These are phyloP conservation scores for Caenorhabditis afra DNA, from an alignment of 2,888 invertebrate species.

Conservation along the genomic window DNA sequence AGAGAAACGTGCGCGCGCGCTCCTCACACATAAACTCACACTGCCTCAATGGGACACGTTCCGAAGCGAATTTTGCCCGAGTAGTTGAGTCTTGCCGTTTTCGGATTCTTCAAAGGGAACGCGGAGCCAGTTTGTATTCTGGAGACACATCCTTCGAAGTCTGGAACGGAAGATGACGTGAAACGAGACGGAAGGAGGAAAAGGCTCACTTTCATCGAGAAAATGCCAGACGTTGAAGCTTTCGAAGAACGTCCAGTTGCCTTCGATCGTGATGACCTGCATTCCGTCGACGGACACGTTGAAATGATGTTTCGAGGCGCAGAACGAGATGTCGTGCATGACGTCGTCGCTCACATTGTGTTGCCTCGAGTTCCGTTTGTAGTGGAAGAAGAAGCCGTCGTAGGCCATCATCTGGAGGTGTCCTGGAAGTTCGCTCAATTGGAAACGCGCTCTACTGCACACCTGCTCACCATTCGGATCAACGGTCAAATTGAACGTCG, in stretches of 20 bases:
- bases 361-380: conserved; percentile 65
- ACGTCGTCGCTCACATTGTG: conserved; percentile 72
- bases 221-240: conserved; percentile 78
- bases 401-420: conserved; percentile 71
- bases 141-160: conserved; percentile 77
- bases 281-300: conserved; percentile 75
- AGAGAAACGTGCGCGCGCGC: not conserved
- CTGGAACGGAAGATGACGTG: conserved; percentile 57
- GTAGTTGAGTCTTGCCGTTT: conserved; percentile 71
- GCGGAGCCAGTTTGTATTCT: conserved; percentile 76
- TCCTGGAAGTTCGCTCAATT: conserved; percentile 53
- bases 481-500: conserved; percentile 77
- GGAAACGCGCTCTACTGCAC: not conserved
- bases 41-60: conserved; percentile 72
- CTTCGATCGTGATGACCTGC: conserved; percentile 71
- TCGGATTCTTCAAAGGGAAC: conserved; percentile 77
- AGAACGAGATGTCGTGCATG: conserved; percentile 77
- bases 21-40: conserved; percentile 56
- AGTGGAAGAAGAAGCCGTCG: conserved; percentile 77
- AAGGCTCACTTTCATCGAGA: conserved; percentile 70
- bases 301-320: conserved; percentile 73
- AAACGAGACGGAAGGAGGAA: not conserved
- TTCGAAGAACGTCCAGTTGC: conserved; percentile 79
- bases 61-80: conserved; percentile 75
- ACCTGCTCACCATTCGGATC: conserved; percentile 61